Base-by-base conservation (phyloP, 2,888 invertebrate genomes). In the Hemaris fuciformis region DNA sequence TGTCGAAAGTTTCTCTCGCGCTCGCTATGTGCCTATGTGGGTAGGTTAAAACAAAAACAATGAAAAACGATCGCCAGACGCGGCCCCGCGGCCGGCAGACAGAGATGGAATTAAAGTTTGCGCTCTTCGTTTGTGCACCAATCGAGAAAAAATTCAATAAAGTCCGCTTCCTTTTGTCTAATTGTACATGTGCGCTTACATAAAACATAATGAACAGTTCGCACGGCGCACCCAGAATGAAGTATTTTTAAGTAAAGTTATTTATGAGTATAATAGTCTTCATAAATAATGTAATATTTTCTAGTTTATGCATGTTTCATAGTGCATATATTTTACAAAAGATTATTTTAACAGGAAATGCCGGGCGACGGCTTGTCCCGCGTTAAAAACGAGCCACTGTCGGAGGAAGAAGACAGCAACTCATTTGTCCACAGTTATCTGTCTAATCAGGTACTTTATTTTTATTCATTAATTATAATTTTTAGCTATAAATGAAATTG, bases 131-230 rank as follows among this genome's bases (percentile, higher is more conserved):
- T 87, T 87, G 86, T 87, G 87, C 87, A 85, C 85, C 85, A 88
- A 87, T 90, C 86, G 88, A 85, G 88, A 88, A 90, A 88, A 89
- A 91, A 89, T 90, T 90, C 89, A 89, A 90, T 90, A 90, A 90
- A 85, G 84, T 84, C 81, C 81, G 85, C 85, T 86, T 89, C 87
- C 88, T 86, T 87, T 88, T 86, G 84, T 89, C 87, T 90, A 90
- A 90, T 91, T 90, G 87, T 86, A 85, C 88, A 85, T 84, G 84
- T 85, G 86, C 83, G 85, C 79, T 75, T 88, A 87, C 83, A 79
- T 63, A 45, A 57, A 83, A 83, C 81, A 81, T 74, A 72, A 79
- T 79, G 15, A n/a, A 23, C n/a, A n/a, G n/a, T 41, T 41, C 15
- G 38, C 2, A 34, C n/a, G 15, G 48, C 25, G 18, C 18, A 31